Conservation (phyloP, 2,797 vertebrate genomes). For the Mionectes olivaceus region DNA sequence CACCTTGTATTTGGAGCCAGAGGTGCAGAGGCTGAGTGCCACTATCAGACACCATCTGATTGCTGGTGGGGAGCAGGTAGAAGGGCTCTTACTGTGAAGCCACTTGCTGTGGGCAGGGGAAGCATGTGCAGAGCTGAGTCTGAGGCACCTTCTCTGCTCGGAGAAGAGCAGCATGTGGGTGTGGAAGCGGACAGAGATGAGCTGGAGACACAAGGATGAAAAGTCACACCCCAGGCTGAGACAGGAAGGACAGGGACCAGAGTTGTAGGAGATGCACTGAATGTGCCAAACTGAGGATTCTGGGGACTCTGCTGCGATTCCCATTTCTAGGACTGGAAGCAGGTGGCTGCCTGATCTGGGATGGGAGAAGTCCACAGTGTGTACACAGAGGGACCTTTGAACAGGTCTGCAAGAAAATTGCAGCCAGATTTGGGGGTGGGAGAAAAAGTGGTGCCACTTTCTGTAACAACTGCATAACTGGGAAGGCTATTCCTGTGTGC, state of each 20-base stretch:
- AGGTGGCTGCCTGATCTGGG: not conserved
- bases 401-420: not conserved
- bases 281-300: not conserved
- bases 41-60: constrained; percentile 39
- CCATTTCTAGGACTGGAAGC: not conserved
- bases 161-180: not conserved
- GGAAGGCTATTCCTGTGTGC: not conserved
- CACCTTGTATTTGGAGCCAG: not conserved
- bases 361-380: not conserved
- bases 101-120: not conserved
- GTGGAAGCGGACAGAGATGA: not conserved
- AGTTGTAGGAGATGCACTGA: not conserved
- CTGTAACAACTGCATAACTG: not conserved
- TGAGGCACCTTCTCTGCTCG: not conserved
- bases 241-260: not conserved
- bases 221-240: not conserved
- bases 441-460: not conserved
- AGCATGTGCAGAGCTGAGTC: not conserved
- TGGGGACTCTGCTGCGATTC: not conserved
- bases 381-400: not conserved
- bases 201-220: not conserved
- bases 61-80: not conserved
- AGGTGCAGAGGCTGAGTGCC: not conserved
- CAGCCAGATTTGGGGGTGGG: not conserved
- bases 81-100: constrained; percentile 28